Conservation (phyloP, 2,888 invertebrate species). For the Euplagia quadripunctaria region DNA sequence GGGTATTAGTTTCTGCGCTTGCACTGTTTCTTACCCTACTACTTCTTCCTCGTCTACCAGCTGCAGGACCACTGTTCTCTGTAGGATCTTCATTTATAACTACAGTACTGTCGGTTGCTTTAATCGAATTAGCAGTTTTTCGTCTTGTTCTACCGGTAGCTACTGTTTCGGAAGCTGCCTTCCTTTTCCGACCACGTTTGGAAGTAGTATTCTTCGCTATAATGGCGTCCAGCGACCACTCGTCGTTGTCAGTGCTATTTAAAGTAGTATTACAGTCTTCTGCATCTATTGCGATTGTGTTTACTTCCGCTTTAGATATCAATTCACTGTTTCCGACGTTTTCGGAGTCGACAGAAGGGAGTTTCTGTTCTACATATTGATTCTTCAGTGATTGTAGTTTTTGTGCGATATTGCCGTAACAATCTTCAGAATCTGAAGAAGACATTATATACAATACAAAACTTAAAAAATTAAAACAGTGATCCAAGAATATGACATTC, state of each 20-base stretch:
- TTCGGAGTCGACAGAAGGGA: constrained; percentile 40
- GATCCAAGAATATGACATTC: background rate
- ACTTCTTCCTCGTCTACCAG: constrained; percentile 3
- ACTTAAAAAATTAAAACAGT: background rate
- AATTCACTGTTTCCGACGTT: constrained; percentile 27
- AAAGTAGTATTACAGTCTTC: constrained; percentile 41
- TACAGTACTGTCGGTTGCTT: background rate
- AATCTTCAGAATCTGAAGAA: constrained; percentile 81
- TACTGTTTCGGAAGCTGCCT: constrained; percentile 7
- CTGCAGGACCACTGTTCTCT: background rate
- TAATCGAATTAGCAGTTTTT: constrained; percentile 30
- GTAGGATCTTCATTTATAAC: background rate
- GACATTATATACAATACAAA: constrained; percentile 51
- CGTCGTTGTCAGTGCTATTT: constrained; percentile 50
- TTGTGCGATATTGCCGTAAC: constrained; percentile 72
- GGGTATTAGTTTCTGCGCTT: background rate
- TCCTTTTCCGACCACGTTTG: constrained; percentile 37
- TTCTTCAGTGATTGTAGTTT: constrained; percentile 68
- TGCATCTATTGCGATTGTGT: constrained; percentile 5
- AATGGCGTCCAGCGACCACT: constrained; percentile 55
- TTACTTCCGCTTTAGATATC: constrained; percentile 11
- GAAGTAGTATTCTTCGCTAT: constrained; percentile 51
- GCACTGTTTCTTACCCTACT: background rate
- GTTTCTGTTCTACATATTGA: constrained; percentile 59
- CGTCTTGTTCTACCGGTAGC: constrained; percentile 19